Conservation (phyloP, 2,888 invertebrate species). For the Strigamia transsilvanica region DNA sequence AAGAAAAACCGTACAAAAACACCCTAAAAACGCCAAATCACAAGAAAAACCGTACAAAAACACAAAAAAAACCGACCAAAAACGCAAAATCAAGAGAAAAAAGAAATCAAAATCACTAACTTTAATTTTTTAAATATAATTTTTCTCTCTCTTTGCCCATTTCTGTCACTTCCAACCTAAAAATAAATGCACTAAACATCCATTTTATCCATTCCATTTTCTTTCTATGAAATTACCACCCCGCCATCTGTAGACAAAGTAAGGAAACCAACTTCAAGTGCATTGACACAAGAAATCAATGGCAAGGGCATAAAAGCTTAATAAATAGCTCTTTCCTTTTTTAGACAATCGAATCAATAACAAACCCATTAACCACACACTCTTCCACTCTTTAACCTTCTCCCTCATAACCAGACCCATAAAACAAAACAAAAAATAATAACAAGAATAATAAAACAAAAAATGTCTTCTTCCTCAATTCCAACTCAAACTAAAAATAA, state of each 20-base stretch:
- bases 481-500: background rate
- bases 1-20: too few species aligned
- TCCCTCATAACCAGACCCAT: background rate
- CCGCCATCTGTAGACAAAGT: constrained; percentile 11
- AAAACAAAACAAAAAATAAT: background rate
- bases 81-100: background rate
- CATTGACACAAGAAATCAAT: constrained; percentile 43
- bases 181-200: too few species aligned
- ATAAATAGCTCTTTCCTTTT: constrained; percentile 43
- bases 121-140: background rate
- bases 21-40: too few species aligned
- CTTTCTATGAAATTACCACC: background rate
- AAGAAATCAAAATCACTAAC: background rate
- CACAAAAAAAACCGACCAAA: too few species aligned
- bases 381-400: background rate
- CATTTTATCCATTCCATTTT: too few species aligned
- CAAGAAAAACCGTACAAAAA: too few species aligned
- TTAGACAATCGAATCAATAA: constrained; percentile 43
- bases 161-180: too few species aligned
- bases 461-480: too few species aligned
- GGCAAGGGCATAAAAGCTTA: constrained; percentile 42
- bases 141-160: too few species aligned
- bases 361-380: constrained; percentile 10
- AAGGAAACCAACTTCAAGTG: constrained; percentile 13
- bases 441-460: background rate